Evolutionary conservation across 53 echinoderm and acorn worm species (phyloP).

Genomic region (Holothuria scabra): DNA sequence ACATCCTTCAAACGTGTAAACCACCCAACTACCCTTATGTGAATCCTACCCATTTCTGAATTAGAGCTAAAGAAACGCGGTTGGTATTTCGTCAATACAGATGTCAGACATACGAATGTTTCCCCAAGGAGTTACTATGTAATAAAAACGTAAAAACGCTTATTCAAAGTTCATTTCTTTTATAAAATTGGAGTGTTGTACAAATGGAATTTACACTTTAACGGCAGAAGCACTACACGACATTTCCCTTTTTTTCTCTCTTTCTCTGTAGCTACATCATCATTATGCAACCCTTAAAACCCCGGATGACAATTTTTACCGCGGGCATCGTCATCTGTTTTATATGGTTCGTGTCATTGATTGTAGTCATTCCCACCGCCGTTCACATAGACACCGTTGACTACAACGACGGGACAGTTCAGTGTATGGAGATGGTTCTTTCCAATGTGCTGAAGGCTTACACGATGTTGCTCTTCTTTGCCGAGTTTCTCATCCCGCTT

Average conservation of each 20-base stretch:
- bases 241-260: neutral
- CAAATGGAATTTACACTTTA: too few species aligned
- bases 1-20: too few species aligned
- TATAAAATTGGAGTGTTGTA: too few species aligned
- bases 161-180: too few species aligned
- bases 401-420: conserved; percentile 50
- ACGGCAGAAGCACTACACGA: too few species aligned
- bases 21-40: too few species aligned
- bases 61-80: too few species aligned
- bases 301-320: conserved; percentile 85
- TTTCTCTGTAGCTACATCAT: conserved; percentile 78
- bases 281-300: conserved; percentile 92
- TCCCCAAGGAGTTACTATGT: too few species aligned
- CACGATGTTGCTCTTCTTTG: conserved; percentile 72
- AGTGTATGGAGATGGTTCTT: conserved; percentile 38
- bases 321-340: conserved; percentile 73
- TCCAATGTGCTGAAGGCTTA: conserved; percentile 68
- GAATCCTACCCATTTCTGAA: too few species aligned
- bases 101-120: too few species aligned
- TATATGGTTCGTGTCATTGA: conserved; percentile 82
- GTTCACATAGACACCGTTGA: conserved; percentile 59
- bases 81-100: too few species aligned
- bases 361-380: conserved; percentile 79
- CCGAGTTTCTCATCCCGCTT: conserved; percentile 84
- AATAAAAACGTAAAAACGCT: too few species aligned